Evolutionary conservation across 2,113 vertebrate genomes (phyloP), one percentile per base, ranked within the genome.

Genomic region (Sterrhoptilus dennistouni): DNA sequence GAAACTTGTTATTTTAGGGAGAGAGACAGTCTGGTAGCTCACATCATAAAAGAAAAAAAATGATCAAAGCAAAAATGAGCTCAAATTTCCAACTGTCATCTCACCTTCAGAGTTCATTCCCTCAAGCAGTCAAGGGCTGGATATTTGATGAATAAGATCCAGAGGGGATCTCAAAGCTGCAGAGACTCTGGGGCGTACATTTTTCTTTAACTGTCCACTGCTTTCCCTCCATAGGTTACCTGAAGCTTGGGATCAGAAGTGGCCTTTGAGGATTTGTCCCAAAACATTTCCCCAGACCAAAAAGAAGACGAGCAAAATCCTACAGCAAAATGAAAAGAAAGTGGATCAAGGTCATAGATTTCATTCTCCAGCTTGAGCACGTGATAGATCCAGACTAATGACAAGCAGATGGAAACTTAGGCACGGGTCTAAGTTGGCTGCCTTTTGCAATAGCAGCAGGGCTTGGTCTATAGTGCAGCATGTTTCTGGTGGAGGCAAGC

Each of bases 361-460:
- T 90, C 21, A 54, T 87, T 86, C 56, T 83, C 24, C 20, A 35
- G 47, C 89, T 87, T 74, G 52, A 80, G 33, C 57, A 6, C 8
- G 2, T 75, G 76, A 87, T 36, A 92, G 68, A 89, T 89, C 33
- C 83, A 83, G 72, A 18, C 52, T 95, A 95, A 97, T 23, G 47
- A 81, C 64, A 82, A 97, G 68, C 96, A 97, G 94, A 95, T 95
- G 94, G 86, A 27, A 81, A 71, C 49, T 90, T 68, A 81, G 93
- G 94, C 93, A 82, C 60, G 36, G 56, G 68, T 72, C 47, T 83
- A 63, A 63, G 68, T 36, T 95, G 91, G 91, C 91, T 93, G 83
- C 72, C n/a, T 93, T 72, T 54, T 90, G 45, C 83, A 83, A 81
- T 8, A 89, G 86, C 83, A 71, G 76, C 47, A 86, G 56, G 61